phyloP scores from a whole-genome alignment of 2,888 invertebrate species.

The Horisme vitalbata region DNA sequence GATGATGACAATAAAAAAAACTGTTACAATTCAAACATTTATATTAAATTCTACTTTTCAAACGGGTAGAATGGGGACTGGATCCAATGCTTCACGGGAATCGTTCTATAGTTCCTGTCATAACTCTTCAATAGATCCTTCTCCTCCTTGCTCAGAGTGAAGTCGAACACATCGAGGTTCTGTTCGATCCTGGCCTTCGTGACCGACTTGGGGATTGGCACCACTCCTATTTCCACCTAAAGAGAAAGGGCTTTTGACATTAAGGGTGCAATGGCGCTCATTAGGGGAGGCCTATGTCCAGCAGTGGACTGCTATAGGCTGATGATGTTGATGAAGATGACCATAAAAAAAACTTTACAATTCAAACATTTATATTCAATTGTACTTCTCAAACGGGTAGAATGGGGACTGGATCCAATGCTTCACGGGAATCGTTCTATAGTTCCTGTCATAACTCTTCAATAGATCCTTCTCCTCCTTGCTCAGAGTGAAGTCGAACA shows the following conservation, averaged over 20 bases:
- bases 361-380: too few species aligned
- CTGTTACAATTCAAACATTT: too few species aligned
- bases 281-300: too few species aligned
- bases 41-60: too few species aligned
- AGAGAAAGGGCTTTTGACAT: conserved; percentile 23
- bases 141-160: conserved; percentile 51
- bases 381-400: too few species aligned
- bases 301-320: too few species aligned
- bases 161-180: conserved; percentile 84
- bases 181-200: conserved; percentile 78
- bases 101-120: conserved; percentile 53
- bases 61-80: conserved; percentile 56
- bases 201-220: conserved; percentile 85
- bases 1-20: too few species aligned
- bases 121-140: conserved; percentile 43
- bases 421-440: too few species aligned
- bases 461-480: conserved; percentile 46
- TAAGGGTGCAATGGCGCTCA: too few species aligned
- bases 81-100: conserved; percentile 46
- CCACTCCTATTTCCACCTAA: conserved; percentile 79
- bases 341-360: too few species aligned
- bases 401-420: too few species aligned
- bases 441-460: conserved; percentile 49
- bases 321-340: too few species aligned
- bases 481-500: conserved; percentile 77